Conservation (phyloP, 1,140 invertebrate genomes). For the Aphaenogaster ashmeadi region DNA sequence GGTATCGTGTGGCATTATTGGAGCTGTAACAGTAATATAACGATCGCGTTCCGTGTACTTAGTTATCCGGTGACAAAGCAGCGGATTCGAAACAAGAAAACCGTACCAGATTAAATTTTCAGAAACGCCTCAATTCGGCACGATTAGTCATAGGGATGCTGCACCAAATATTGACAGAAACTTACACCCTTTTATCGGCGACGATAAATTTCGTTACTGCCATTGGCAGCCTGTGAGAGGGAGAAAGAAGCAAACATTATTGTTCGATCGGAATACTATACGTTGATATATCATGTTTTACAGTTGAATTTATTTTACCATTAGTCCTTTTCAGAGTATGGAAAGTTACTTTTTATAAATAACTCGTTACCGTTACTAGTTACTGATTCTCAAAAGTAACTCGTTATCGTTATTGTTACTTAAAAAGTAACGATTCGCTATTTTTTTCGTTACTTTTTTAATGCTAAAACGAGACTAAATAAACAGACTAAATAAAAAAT, state of each 20-base stretch:
- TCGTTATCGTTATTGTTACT: no score
- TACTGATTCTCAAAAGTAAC: no score
- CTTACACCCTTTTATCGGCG: slow-evolving; percentile 7
- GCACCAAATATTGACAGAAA: slow-evolving; percentile 38
- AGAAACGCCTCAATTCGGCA: neutral
- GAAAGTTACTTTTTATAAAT: no score
- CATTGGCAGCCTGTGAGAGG: neutral
- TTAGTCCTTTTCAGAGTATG: neutral
- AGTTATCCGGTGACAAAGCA: slow-evolving; percentile 42
- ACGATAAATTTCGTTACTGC: slow-evolving; percentile 17
- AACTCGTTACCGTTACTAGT: no score
- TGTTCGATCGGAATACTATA: neutral
- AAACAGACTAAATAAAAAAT: no score
- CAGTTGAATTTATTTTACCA: neutral
- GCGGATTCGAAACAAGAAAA: slow-evolving; percentile 19
- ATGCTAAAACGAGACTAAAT: no score
- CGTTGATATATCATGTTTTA: neutral
- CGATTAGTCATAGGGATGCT: neutral
- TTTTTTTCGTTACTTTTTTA: no score
- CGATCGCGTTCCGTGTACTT: slow-evolving; percentile 22
- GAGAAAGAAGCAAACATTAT: neutral
- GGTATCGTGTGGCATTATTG: slow-evolving; percentile 21
- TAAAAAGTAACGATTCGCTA: no score
- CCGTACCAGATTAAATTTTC: slow-evolving; percentile 46
- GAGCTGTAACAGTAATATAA: slow-evolving; percentile 32